Conservation (phyloP, 2,797 vertebrate genomes). For the Furcifer pardalis region DNA sequence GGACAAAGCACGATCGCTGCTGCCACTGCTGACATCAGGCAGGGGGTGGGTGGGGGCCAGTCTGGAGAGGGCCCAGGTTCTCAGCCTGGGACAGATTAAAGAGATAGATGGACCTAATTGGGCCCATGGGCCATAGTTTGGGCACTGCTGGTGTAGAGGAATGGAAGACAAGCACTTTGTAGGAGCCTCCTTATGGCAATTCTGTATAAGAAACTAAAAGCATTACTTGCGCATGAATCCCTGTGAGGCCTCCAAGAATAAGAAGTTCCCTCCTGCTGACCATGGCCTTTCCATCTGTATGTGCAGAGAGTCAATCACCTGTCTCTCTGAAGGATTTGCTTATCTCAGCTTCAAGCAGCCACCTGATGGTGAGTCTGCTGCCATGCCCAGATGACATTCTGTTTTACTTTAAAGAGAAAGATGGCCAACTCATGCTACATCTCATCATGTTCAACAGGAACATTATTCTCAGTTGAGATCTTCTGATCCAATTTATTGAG, state of each 20-base stretch:
- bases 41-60: too few species aligned
- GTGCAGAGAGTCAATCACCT: neutral
- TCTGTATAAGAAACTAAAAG: neutral
- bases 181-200: neutral
- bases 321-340: neutral
- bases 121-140: too few species aligned
- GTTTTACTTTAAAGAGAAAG: neutral
- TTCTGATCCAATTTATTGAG: neutral
- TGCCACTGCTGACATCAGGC: too few species aligned
- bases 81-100: too few species aligned
- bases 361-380: neutral
- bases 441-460: neutral
- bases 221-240: neutral
- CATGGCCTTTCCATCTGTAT: too few species aligned
- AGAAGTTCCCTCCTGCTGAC: neutral
- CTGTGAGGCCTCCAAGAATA: neutral
- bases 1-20: too few species aligned
- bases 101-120: too few species aligned
- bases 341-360: neutral
- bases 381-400: neutral
- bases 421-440: neutral
- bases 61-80: too few species aligned
- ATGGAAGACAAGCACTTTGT: too few species aligned
- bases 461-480: neutral
- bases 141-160: too few species aligned